Evolutionary conservation across 1,140 invertebrate species (phyloP), one percentile per base, ranked within the genome.

Genomic region (Acromyrmex charruanus): DNA sequence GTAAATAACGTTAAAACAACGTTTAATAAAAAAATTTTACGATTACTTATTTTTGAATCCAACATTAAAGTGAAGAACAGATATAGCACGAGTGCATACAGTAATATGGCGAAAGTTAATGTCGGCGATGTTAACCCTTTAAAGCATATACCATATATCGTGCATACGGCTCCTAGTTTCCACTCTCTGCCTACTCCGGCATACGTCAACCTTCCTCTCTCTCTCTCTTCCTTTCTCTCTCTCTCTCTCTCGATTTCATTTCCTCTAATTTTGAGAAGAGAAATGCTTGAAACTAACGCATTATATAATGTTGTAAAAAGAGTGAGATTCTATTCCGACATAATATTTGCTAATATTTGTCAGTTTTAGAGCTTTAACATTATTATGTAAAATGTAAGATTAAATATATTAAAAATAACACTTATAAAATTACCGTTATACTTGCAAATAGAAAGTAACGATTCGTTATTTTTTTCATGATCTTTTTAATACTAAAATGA

Each of bases 131-230:
- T 84, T 61, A 84, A 74, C 69, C 39, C 68, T 84, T 84, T 61
- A 84, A 75, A 39, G 25, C 69, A 84, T 61, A 61, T 75, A 39
- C 80, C 39, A 49, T 82, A 74, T 82, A 82, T 61, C 44, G 69
- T 31, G 14, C 39, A 75, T 84, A 75, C 7, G 39, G 69, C 44
- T 74, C n/a, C 80, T 82, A 82, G 66, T 82, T 84, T 75, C 58
- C 80, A 14, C 69, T 31, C 39, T 61, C 28, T 84, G 39, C 55
- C 55, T 84, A 74, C 25, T 35, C 14, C n/a, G 55, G 10, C 21
- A 44, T 49, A 72, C 39, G 79, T 72, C 31, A 58, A 61, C 25
- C 9, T n/a, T 39, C 39, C 14, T 58, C 58, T 49, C 12, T 49
- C 18, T 35, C 31, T 31, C 31, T 31, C 28, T 28, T 1, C 2